Conservation (phyloP, 2,888 invertebrate genomes). For the Nipponacmea schrenckii region DNA sequence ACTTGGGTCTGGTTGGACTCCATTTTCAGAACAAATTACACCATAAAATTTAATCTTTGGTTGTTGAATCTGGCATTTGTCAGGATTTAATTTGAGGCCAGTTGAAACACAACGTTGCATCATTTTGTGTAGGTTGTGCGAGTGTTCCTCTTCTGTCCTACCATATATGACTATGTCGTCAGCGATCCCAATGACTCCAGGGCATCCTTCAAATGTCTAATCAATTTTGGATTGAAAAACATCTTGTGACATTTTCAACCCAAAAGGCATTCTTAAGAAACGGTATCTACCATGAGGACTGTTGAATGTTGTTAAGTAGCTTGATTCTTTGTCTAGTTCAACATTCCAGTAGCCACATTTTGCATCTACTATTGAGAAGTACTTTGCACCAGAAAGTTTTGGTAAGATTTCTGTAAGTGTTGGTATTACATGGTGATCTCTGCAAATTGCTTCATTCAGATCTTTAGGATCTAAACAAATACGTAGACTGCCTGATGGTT, state of each 20-base stretch:
- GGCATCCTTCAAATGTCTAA: constrained; percentile 17
- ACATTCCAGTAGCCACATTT: constrained; percentile 32
- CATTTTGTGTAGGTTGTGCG: constrained; percentile 7
- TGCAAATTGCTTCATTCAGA: constrained; percentile 32
- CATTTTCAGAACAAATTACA: neutral
- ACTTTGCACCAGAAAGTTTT: constrained; percentile 20
- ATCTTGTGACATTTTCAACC: constrained; percentile 12
- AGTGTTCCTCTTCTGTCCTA: constrained; percentile 8
- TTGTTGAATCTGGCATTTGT: constrained; percentile 10
- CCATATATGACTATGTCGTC: constrained; percentile 18
- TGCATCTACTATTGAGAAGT: constrained; percentile 27
- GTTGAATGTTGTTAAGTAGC: neutral
- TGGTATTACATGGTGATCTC: constrained; percentile 29
- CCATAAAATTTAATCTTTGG: constrained; percentile 13
- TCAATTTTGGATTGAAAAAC: constrained; percentile 19
- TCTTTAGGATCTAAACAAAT: constrained; percentile 28
- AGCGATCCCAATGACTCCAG: constrained; percentile 9
- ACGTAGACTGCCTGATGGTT: constrained; percentile 12
- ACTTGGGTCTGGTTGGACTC: constrained; percentile 8
- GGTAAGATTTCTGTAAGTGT: constrained; percentile 24
- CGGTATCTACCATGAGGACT: neutral
- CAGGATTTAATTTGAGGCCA: constrained; percentile 14
- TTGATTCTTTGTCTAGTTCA: constrained; percentile 6
- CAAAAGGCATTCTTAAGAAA: neutral
- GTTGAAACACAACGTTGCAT: constrained; percentile 7